Evolutionary conservation across 2,113 vertebrate species (phyloP).

Genomic region (Austrofundulus limnaeus): DNA sequence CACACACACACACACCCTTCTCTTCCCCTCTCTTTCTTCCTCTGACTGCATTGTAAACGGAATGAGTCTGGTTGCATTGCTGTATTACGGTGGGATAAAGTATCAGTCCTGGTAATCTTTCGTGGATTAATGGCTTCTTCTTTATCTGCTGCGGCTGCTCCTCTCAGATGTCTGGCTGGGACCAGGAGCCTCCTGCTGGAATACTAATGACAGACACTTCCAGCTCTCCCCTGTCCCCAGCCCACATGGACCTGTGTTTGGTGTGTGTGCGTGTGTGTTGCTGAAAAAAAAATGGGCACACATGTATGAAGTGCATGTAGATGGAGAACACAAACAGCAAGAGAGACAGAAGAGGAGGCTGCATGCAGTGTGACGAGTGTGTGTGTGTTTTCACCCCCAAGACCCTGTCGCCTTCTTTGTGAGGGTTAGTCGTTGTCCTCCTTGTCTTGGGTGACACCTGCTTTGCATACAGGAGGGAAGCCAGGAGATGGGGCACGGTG

Average conservation of each 20-base stretch:
- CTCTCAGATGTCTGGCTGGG: constrained; percentile 96
- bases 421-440: constrained; percentile 69
- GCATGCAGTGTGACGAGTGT: constrained; percentile 16
- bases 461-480: constrained; percentile 76
- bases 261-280: constrained; percentile 21
- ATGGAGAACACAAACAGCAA: constrained; percentile 25
- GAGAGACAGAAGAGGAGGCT: constrained; percentile 41
- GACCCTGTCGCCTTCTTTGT: constrained; percentile 73
- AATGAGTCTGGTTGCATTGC: constrained; percentile 79
- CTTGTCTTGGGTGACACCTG: constrained; percentile 77
- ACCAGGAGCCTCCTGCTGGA: constrained; percentile 91
- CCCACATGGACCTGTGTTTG: constrained; percentile 40
- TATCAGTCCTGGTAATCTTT: constrained; percentile 98
- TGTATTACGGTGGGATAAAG: constrained; percentile 92
- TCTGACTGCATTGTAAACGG: constrained; percentile 77
- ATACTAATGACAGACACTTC: constrained; percentile 92
- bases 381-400: constrained; percentile 42
- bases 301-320: constrained; percentile 59
- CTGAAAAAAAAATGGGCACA: constrained; percentile 54
- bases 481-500: constrained; percentile 55
- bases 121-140: constrained; percentile 99
- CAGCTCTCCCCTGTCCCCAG: constrained; percentile 63
- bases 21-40: constrained; percentile 55
- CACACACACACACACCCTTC: too few species aligned
- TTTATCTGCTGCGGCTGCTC: constrained; percentile 97